Evolutionary conservation across 2,888 invertebrate genomes (phyloP), one percentile per base, ranked within the genome.

Genomic region (Cantharis lateralis): DNA sequence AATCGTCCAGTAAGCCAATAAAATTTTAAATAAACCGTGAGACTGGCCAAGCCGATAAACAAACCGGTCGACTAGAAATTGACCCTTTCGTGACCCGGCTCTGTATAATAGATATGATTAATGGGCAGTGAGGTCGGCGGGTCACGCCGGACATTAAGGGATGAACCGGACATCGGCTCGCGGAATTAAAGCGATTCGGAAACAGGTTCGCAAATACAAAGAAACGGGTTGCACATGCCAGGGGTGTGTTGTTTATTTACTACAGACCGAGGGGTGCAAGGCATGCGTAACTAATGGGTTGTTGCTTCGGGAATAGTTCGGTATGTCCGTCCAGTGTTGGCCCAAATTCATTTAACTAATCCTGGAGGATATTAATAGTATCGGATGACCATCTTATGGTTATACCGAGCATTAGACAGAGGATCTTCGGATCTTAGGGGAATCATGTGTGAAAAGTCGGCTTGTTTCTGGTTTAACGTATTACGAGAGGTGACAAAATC

Each of bases 51-150:
- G 76, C 68, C 48, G 72, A 70, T 71, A 69, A 72, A 75, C 80
- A 70, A 71, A 78, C 69, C 68, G 81, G 75, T 72, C 81, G 74
- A 79, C 79, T 80, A 64, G 76, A 82, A 82, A 84, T 75, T 84
- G 81, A 84, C 83, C 84, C 80, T 81, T 79, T 82, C 83, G 82
- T 86, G 87, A 87, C 88, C 87, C 85, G 77, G 70, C 66, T 77
- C 77, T 79, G 81, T 82, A 82, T 87, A 87, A 88, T 87, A 87
- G 88, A 88, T 87, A 88, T 88, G 88, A 88, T 88, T 88, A 88
- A 88, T 88, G 88, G 88, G 86, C 86, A 87, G 84, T 82, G 84
- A 86, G 88, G 88, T 87, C 87, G 84, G 80, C 84, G 85, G 88
- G 87, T 88, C 87, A 87, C 84, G 85, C 86, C 87, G 87, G 87